Conservation (phyloP, 2,113 vertebrate species). For the Craseonycteris thonglongyai region DNA sequence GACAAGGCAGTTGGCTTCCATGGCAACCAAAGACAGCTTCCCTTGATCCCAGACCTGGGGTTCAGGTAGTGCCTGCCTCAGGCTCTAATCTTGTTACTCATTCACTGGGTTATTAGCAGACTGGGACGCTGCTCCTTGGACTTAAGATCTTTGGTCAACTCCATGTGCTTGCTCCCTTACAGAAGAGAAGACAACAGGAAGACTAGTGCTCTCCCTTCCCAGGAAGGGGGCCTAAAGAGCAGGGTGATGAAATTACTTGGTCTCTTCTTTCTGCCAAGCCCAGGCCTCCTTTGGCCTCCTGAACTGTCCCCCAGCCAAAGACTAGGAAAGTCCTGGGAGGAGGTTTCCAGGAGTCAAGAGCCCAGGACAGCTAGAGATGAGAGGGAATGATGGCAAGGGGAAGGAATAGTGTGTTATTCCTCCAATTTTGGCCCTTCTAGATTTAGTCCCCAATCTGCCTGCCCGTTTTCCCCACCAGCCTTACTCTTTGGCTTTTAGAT, state of each 20-base stretch:
- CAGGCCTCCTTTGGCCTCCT: slow-evolving; percentile 32
- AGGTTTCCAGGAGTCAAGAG: slow-evolving; percentile 13
- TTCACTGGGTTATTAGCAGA: slow-evolving; percentile 46
- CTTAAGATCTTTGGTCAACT: slow-evolving; percentile 31
- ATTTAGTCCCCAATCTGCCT: neutral
- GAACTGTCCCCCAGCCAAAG: slow-evolving; percentile 19
- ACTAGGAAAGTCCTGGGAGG: neutral
- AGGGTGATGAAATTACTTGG: slow-evolving; percentile 45
- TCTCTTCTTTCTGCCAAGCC: slow-evolving; percentile 35
- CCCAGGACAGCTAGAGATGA: neutral
- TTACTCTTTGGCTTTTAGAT: neutral
- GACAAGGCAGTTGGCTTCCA: neutral
- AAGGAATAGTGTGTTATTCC: neutral
- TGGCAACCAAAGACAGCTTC: slow-evolving; percentile 33
- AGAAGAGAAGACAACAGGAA: neutral
- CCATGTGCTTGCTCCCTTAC: neutral
- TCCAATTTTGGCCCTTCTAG: neutral
- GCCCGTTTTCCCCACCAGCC: neutral
- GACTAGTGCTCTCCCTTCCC: neutral
- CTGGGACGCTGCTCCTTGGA: slow-evolving; percentile 44
- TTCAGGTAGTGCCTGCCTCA: neutral
- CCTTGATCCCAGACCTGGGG: slow-evolving; percentile 3
- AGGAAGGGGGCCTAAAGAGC: neutral
- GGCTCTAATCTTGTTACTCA: slow-evolving; percentile 50
- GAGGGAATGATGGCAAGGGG: neutral